Evolutionary conservation across 1,140 invertebrate genomes (phyloP).

Genomic region (Orius laevigatus): DNA sequence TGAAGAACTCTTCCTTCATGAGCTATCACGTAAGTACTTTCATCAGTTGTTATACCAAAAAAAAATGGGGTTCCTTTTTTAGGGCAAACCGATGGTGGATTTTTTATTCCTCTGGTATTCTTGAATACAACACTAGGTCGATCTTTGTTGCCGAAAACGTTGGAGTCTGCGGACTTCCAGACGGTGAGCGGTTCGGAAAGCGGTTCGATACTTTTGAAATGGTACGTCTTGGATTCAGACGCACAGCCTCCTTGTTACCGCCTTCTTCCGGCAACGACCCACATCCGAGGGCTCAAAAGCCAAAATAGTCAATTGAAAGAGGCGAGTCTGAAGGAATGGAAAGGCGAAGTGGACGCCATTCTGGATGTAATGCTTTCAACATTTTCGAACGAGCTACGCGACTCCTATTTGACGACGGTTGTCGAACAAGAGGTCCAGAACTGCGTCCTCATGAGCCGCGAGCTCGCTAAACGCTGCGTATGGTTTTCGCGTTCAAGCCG

Average conservation of each 20-base stretch:
- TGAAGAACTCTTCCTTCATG: conserved; percentile 53
- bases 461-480: conserved; percentile 53
- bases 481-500: conserved; percentile 46
- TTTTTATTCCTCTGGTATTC: conserved; percentile 56
- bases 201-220: conserved; percentile 41
- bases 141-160: conserved; percentile 54
- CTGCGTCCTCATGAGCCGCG: conserved; percentile 55
- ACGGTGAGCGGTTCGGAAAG: conserved; percentile 44
- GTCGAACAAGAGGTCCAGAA: conserved; percentile 67
- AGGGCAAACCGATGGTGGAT: conserved; percentile 52
- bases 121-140: conserved; percentile 55
- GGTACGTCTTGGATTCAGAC: conserved; percentile 47
- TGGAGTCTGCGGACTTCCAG: conserved; percentile 60
- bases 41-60: neutral
- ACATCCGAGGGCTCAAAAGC: conserved; percentile 35
- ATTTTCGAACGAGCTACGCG: conserved; percentile 50
- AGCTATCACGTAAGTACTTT: conserved; percentile 41
- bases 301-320: conserved; percentile 28
- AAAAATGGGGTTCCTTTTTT: conserved; percentile 14
- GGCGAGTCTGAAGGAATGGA: conserved; percentile 35
- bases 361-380: conserved; percentile 46
- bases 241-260: conserved; percentile 60
- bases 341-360: conserved; percentile 42
- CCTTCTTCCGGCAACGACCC: conserved; percentile 38
- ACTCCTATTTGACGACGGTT: conserved; percentile 61